These are phyloP conservation scores for Teinopalpus imperialis DNA, from an alignment of 2,888 invertebrate species.

Conservation along the genomic window DNA sequence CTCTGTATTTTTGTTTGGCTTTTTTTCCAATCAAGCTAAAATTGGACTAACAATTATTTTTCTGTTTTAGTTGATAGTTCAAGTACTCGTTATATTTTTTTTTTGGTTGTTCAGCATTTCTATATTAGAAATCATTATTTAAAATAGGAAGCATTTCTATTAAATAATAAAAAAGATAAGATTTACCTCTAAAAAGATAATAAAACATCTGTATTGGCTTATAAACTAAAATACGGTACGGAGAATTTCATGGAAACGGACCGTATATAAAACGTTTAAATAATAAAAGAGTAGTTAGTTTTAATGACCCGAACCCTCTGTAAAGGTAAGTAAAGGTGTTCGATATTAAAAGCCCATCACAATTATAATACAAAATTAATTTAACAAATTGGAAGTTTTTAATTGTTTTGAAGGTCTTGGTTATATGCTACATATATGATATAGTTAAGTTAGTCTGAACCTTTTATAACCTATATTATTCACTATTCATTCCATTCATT, in stretches of 20 bases:
- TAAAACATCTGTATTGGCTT: not conserved
- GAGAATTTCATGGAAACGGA: not conserved
- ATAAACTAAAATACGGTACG: not conserved
- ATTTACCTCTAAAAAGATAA: not conserved
- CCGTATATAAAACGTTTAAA: conserved; percentile 17
- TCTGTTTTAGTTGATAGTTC: conserved; percentile 5
- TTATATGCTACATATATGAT: too few species aligned
- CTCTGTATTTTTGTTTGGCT: conserved; percentile 7
- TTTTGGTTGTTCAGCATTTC: not conserved
- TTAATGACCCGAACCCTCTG: conserved; percentile 15
- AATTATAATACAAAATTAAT: conserved; percentile 30
- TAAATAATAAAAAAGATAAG: too few species aligned
- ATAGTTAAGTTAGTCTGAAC: too few species aligned
- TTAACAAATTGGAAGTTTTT: conserved; percentile 1
- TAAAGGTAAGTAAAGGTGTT: conserved; percentile 27
- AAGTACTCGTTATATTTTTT: conserved; percentile 1
- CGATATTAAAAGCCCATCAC: conserved; percentile 34
- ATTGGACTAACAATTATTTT: conserved; percentile 10
- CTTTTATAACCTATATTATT: too few species aligned
- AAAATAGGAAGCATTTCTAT: too few species aligned
- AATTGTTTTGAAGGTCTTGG: not conserved
- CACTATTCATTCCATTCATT: too few species aligned
- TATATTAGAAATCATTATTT: conserved; percentile 5
- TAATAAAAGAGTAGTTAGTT: conserved; percentile 18
- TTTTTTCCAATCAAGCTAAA: conserved; percentile 14